Base-by-base conservation (phyloP, 1,140 invertebrate genomes). In the Diploscapter pachys region DNA sequence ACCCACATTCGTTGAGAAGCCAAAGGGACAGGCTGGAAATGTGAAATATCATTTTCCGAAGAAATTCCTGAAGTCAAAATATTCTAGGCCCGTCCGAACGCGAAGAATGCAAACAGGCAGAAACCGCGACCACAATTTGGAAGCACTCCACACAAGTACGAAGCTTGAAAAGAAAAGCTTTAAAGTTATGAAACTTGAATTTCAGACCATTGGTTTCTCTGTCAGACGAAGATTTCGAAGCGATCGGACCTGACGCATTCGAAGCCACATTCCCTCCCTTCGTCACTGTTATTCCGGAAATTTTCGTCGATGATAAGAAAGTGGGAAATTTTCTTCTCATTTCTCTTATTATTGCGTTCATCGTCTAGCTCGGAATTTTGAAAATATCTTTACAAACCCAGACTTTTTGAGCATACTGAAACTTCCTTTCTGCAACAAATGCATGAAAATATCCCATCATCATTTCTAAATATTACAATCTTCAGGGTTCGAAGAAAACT, bases 181-280 rank as follows among this genome's bases (percentile, higher is more conserved):
- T 31, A 31, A 31, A 31, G 31, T 31, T 31, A 6, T 55, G 70
- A 51, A 63, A 71, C 65, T 71, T 76, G 65, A 50, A 31, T 55
- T 49, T 71, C 5, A 71, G 62, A 5, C 76, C 80, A 0, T 51
- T 80, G 56, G 77, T 79, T 54, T 80, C 79, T 5, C 63, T 80
- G 4, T 54, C 65, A 13, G 70, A 77, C 61, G 77, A 75, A 8
- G 82, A 84, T 49, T 73, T 85, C 59, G 31, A 31, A 31, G 79
- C 79, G 48, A 71, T 83, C 53, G 66, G 81, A 3, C 80, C 83
- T 6, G 83, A 84, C 50, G 83, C 83, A 68, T 84, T 76, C 8
- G 83, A 85, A 55, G 81, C 79, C 31, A 76, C 81, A 11, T 80
- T 83, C 78, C 73, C 81, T n/a, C 79, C 81, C 8, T 80, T 81